phyloP scores from a whole-genome alignment of 2,888 invertebrate genomes.

The Arenicola marina region DNA sequence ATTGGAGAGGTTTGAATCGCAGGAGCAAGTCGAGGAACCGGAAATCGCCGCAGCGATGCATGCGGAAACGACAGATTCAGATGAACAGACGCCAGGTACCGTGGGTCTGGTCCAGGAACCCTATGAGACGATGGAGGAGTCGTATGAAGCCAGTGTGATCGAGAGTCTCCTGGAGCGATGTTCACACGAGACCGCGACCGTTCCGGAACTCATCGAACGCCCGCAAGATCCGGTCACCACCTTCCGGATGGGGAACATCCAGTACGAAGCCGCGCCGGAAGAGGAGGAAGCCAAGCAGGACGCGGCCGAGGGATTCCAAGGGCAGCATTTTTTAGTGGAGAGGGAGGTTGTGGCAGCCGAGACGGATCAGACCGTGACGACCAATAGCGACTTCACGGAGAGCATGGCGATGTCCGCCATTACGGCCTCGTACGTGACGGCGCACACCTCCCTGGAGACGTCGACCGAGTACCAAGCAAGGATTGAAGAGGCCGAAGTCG shows the following conservation, averaged over 20 bases:
- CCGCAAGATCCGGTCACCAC: constrained; percentile 10
- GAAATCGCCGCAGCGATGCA: neutral
- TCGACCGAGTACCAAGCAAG: no score
- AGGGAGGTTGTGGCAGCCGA: neutral
- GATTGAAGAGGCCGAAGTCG: no score
- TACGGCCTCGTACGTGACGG: constrained; percentile 28
- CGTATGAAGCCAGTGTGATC: constrained; percentile 51
- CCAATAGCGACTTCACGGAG: neutral
- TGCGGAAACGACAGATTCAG: no score
- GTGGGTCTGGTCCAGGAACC: constrained; percentile 68
- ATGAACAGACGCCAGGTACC: constrained; percentile 76
- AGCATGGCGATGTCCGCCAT: neutral
- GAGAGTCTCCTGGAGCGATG: constrained; percentile 38
- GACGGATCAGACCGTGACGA: neutral
- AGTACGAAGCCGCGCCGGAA: constrained; percentile 16
- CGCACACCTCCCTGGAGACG: constrained; percentile 29
- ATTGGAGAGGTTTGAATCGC: neutral
- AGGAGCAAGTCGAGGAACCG: neutral
- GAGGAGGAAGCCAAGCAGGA: neutral
- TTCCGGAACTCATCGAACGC: constrained; percentile 8
- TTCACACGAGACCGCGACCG: constrained; percentile 13
- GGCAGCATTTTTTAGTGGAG: no score
- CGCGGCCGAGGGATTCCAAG: no score
- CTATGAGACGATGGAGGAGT: constrained; percentile 48
- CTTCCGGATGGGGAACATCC: constrained; percentile 23